phyloP scores from a whole-genome alignment of 1,140 invertebrate genomes.

The Contarinia nasturtii region DNA sequence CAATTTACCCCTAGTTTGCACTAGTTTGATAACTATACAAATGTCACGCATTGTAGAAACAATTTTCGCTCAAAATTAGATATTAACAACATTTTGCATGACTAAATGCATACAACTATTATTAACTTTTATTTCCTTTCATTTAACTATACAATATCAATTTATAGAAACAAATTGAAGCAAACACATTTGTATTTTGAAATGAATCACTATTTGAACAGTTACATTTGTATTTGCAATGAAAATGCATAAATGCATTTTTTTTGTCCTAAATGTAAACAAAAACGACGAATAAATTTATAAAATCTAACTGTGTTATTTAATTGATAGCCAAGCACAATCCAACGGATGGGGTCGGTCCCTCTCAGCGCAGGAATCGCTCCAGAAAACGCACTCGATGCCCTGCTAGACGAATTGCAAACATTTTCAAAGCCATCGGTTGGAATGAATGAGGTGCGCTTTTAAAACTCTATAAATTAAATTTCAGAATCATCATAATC shows the following conservation, averaged over 20 bases:
- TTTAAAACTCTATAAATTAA: not conserved
- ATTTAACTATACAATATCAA: no score
- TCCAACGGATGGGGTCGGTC: slow-evolving; percentile 37
- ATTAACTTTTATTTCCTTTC: no score
- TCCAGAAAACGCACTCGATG: slow-evolving; percentile 84
- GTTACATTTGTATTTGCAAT: not conserved
- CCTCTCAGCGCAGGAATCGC: slow-evolving; percentile 42
- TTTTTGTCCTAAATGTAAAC: not conserved
- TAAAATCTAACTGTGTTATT: not conserved
- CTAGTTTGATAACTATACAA: no score
- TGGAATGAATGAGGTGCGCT: not conserved
- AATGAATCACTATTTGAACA: not conserved
- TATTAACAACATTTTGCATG: no score
- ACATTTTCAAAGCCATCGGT: slow-evolving; percentile 51
- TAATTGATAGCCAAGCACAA: slow-evolving; percentile 21
- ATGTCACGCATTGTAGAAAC: no score
- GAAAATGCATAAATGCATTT: not conserved
- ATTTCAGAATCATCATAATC: not conserved
- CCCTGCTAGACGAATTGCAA: slow-evolving; percentile 80
- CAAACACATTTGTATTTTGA: no score
- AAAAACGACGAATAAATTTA: not conserved
- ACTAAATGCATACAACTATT: no score
- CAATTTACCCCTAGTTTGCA: no score
- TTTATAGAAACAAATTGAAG: no score
- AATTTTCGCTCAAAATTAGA: no score